Evolutionary conservation across 2,888 invertebrate genomes (phyloP).

Genomic region (Callimorpha dominula): DNA sequence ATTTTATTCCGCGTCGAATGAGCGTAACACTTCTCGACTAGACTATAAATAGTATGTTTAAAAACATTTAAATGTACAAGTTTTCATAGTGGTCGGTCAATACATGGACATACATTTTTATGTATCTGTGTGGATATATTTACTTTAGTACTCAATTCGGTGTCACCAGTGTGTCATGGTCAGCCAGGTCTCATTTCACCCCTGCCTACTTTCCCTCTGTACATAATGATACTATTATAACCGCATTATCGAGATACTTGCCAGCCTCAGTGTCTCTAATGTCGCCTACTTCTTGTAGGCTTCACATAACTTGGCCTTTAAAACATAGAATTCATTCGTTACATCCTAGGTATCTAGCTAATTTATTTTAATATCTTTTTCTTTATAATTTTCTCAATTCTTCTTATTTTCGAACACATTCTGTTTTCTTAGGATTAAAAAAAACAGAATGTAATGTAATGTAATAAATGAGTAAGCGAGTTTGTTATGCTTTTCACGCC

Average conservation of each 20-base stretch:
- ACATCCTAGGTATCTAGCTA: neutral
- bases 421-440: no score
- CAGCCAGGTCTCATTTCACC: conserved; percentile 65
- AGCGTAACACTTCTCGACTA: no score
- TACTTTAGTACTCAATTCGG: neutral
- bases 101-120: no score
- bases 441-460: no score
- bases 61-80: neutral
- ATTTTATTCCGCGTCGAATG: no score
- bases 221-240: conserved; percentile 78
- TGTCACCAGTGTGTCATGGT: conserved; percentile 6
- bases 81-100: neutral
- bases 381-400: no score
- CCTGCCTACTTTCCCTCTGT: conserved; percentile 72
- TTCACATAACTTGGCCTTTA: conserved; percentile 56
- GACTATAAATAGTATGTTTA: neutral
- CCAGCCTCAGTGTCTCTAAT: conserved; percentile 62
- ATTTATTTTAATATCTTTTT: neutral
- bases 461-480: no score
- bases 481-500: no score
- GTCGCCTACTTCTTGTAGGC: conserved; percentile 58
- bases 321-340: conserved; percentile 48
- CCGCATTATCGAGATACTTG: conserved; percentile 74
- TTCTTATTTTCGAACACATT: neutral
- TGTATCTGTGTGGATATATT: neutral